Base-by-base conservation (phyloP, 1,140 invertebrate genomes). In the Lucilia cuprina region DNA sequence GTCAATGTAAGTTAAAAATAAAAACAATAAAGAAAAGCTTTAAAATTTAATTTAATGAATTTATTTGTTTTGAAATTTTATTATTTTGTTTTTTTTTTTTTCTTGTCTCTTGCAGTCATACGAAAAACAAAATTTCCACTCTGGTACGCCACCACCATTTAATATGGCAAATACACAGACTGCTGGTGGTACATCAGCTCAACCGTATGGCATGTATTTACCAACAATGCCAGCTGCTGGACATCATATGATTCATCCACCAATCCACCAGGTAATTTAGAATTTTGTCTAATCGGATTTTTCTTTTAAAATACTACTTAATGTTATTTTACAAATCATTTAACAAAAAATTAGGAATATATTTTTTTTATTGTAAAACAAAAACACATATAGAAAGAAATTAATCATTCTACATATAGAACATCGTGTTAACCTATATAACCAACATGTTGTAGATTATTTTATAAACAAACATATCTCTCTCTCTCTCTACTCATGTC, bases 121-220 rank as follows among this genome's bases (percentile, higher is more conserved):
- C 90, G 96, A 97, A 85, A 97, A 97, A 92, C 95, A 96, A 90
- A 95, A 94, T 87, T 96, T 96, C 92, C 96, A 96, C 91, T 95
- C 95, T 77, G 95, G 94, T 82, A 96, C 96, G 55, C 96, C 96
- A 34, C 96, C 96, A 41, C 96, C 96, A 49, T 96, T 96, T 90
- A 94, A 94, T 84, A 91, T 96, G 86, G 93, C 94, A 47, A 94
- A 94, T 65, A 95, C 93, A 85, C 95, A 96, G 88, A 95, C 93
- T 86, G 94, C 95, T 82, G 94, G 94, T 41, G 92, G 95, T 86
- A 94, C 93, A 13, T 95, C 95, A 17, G 93, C 93, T 86, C 94
- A 93, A 85, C 94, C 94, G 4, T 93, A 93, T 65, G 94, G 93
- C 86, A 93, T 95, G 88, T 96, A 95, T 91, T 94, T 96, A 88